Base-by-base conservation (phyloP, 2,888 invertebrate species). In the Dyspetes luteomarginatus region DNA sequence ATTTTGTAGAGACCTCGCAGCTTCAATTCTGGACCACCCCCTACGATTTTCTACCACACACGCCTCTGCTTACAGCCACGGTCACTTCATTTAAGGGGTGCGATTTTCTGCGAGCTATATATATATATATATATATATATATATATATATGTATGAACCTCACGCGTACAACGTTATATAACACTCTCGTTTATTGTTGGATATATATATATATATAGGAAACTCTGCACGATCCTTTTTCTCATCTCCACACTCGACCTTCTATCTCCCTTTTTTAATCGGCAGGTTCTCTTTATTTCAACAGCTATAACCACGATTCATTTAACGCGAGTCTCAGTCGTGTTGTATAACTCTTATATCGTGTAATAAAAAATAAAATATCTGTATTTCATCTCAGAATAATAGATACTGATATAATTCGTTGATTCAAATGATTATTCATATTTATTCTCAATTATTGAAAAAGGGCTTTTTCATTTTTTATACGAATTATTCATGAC, bases 41-140 rank as follows among this genome's bases (percentile, higher is more conserved):
- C 75, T 77, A 67, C 77, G 86, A 78, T 79, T 41, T 78, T 75
- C 78, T 69, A 81, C 78, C 79, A 17, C 56, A 45, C 64, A 24
- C 48, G 65, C 45, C 65, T 65, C 45, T 45, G 28, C 48, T 65
- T 28, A 52, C 41, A 64, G 62, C 72, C 28, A 55, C 45, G 87
- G 86, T 88, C 89, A 88, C 88, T 89, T 89, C 88, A 89, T 89
- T 89, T 88, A 84, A 85, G 81, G 86, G 86, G 83, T 85, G 86
- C 83, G 86, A 82, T 85, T 84, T 83, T 82, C 83, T 73, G 67
- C 72, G 68, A 68, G 78, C 62, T 68, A 24, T 75, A 24, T 65
- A 58, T 52, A 52, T 62, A 52, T 4, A 9, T 62, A 60, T 71
- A 36, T 55, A 58, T 19, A 55, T 55, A 28, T 68, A 26, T 56